A percentile compares a stretch with the other conserved stretches of the same genome.
Conservation (phyloP, 2,888 invertebrate species). For the Lasioglossum pauxillum region DNA sequence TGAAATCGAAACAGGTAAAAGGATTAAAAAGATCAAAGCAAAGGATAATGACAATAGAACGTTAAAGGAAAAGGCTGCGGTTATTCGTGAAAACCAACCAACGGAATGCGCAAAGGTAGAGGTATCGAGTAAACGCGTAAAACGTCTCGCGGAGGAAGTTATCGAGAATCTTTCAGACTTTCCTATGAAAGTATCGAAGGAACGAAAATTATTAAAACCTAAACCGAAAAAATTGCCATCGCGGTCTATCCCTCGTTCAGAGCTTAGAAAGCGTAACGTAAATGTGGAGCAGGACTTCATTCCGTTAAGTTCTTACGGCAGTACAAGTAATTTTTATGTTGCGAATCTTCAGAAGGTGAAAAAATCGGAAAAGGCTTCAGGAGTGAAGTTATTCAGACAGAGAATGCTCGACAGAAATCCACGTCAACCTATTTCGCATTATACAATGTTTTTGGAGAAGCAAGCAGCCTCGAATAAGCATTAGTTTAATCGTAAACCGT, state of each 20-base stretch:
- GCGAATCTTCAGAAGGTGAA: slow-evolving; percentile 71
- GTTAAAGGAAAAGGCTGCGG: not conserved
- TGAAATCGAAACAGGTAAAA: slow-evolving; percentile 1
- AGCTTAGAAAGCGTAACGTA: not conserved
- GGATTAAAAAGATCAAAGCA: slow-evolving; percentile 31
- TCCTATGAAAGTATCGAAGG: slow-evolving; percentile 46
- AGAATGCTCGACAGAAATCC: slow-evolving; percentile 76
- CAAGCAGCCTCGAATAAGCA: slow-evolving; percentile 64
- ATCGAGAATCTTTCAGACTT: slow-evolving; percentile 72
- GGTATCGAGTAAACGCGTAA: slow-evolving; percentile 47
- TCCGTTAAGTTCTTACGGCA: slow-evolving; percentile 70
- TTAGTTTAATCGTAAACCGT: slow-evolving; percentile 31
- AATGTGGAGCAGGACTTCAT: slow-evolving; percentile 53
- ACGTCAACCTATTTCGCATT: slow-evolving; percentile 74
- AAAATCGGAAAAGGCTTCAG: slow-evolving; percentile 64
- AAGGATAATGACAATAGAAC: slow-evolving; percentile 18
- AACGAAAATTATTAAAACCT: slow-evolving; percentile 48
- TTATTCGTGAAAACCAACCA: slow-evolving; percentile 1
- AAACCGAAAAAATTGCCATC: slow-evolving; percentile 60
- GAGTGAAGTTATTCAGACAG: slow-evolving; percentile 69
- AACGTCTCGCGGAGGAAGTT: slow-evolving; percentile 74
- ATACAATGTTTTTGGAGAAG: slow-evolving; percentile 75
- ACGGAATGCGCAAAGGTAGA: not conserved
- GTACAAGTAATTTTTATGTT: slow-evolving; percentile 77
- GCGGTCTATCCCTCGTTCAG: slow-evolving; percentile 53